Conservation (phyloP, 2,888 invertebrate genomes). For the Eudemis profundana region DNA sequence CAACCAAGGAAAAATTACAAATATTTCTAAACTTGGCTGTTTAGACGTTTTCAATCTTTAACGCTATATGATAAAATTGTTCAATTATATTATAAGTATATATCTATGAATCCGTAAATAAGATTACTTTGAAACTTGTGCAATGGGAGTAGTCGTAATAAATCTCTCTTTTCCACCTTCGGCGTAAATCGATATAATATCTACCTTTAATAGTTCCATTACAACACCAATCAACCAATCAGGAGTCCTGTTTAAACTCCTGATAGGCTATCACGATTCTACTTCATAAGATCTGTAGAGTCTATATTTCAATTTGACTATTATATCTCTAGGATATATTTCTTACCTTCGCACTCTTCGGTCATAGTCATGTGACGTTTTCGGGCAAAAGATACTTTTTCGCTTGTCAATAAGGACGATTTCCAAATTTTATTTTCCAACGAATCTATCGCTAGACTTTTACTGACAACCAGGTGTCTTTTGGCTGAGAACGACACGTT, state of each 20-base stretch:
- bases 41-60: background rate
- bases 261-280: slow-evolving; percentile 19
- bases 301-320: slow-evolving; percentile 4
- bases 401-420: too few species aligned
- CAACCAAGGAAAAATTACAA: background rate
- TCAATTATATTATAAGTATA: background rate
- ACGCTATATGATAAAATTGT: background rate
- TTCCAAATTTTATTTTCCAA: too few species aligned
- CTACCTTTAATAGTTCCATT: slow-evolving; percentile 20
- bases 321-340: slow-evolving; percentile 10
- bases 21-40: background rate
- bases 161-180: slow-evolving; percentile 21
- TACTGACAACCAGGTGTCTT: too few species aligned
- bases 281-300: slow-evolving; percentile 25
- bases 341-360: slow-evolving; percentile 3
- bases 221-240: slow-evolving; percentile 23
- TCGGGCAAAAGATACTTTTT: too few species aligned
- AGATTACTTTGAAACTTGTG: slow-evolving; percentile 22
- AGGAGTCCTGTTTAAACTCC: slow-evolving; percentile 4
- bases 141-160: slow-evolving; percentile 14
- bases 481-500: too few species aligned
- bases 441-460: too few species aligned
- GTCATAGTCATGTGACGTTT: slow-evolving; percentile 8
- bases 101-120: background rate
- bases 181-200: slow-evolving; percentile 17